Percentiles rank a stretch among this genome's conserved stretches.
Evolutionary conservation across 2,888 invertebrate genomes (phyloP).

Genomic region (Eubasilissa splendida): DNA sequence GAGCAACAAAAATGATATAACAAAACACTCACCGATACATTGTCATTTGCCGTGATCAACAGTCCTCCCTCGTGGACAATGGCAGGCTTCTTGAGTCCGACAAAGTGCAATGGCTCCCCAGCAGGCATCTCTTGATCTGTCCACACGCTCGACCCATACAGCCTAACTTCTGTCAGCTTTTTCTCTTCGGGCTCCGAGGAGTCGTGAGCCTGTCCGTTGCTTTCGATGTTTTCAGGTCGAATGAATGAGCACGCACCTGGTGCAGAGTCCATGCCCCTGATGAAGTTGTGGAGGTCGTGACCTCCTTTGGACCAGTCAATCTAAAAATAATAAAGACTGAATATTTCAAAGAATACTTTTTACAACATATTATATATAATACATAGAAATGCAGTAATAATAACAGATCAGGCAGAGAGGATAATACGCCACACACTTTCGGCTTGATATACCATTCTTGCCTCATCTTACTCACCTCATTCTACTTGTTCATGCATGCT

Average conservation of each 20-base stretch:
- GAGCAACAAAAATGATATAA: not conserved
- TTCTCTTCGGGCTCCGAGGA: slow-evolving; percentile 64
- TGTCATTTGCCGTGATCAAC: slow-evolving; percentile 86
- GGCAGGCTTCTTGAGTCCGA: slow-evolving; percentile 75
- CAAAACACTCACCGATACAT: slow-evolving; percentile 74
- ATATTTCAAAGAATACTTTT: too few relatives aligned
- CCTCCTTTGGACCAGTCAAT: slow-evolving; percentile 82
- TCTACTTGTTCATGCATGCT: too few relatives aligned
- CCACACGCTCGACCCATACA: slow-evolving; percentile 89
- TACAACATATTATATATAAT: too few relatives aligned
- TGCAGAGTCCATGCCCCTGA: slow-evolving; percentile 93
- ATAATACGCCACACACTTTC: too few relatives aligned
- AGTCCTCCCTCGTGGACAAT: slow-evolving; percentile 87
- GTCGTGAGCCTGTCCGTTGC: slow-evolving; percentile 65
- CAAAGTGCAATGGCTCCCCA: slow-evolving; percentile 75
- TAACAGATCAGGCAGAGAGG: too few relatives aligned
- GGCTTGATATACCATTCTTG: too few relatives aligned
- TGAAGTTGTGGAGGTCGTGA: slow-evolving; percentile 89
- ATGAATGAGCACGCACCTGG: slow-evolving; percentile 88
- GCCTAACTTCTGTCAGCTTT: slow-evolving; percentile 77
- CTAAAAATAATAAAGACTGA: slow-evolving; percentile 63
- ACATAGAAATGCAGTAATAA: too few relatives aligned
- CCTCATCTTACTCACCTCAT: too few relatives aligned
- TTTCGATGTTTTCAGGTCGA: slow-evolving; percentile 2
- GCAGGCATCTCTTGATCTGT: slow-evolving; percentile 69